These are phyloP conservation scores for Drosophila phalerata DNA, from an alignment of 2,888 invertebrate genomes.

Conservation along the genomic window DNA sequence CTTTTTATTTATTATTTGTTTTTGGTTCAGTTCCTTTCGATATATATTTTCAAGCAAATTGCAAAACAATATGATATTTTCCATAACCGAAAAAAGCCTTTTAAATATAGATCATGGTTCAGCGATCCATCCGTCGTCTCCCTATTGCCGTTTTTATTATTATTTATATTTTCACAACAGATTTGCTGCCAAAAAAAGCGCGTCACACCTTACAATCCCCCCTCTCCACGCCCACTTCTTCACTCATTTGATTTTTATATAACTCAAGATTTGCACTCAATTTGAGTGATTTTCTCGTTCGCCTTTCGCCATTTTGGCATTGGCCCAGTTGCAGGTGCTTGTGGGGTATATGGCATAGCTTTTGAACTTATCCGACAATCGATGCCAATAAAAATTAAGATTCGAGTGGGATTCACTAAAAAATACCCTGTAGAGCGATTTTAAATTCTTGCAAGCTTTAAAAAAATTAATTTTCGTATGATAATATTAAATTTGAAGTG, in stretches of 20 bases:
- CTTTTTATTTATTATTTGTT: constrained; percentile 24
- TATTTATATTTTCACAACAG: constrained; percentile 50
- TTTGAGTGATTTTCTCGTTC: constrained; percentile 45
- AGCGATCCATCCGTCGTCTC: constrained; percentile 27
- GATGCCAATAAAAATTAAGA: constrained; percentile 26
- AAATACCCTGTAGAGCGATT: neutral
- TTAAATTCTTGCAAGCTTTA: neutral
- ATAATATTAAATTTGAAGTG: neutral
- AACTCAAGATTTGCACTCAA: constrained; percentile 61
- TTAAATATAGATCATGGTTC: constrained; percentile 57
- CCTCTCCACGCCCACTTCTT: neutral
- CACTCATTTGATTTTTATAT: constrained; percentile 42
- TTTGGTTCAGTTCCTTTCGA: constrained; percentile 21
- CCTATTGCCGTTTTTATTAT: constrained; percentile 46
- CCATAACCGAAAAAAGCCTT: constrained; percentile 36
- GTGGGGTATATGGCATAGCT: constrained; percentile 34
- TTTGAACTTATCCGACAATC: constrained; percentile 51
- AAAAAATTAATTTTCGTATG: neutral
- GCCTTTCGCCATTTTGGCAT: constrained; percentile 55
- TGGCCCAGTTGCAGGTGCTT: constrained; percentile 77
- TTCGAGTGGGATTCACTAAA: neutral
- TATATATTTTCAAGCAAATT: constrained; percentile 50
- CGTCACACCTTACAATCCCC: constrained; percentile 57
- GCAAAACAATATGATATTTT: constrained; percentile 65
- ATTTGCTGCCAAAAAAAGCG: constrained; percentile 64